Evolutionary conservation across 1,140 invertebrate species (phyloP), one percentile per base, ranked within the genome.

Genomic region (Agraylea sexmaculata): DNA sequence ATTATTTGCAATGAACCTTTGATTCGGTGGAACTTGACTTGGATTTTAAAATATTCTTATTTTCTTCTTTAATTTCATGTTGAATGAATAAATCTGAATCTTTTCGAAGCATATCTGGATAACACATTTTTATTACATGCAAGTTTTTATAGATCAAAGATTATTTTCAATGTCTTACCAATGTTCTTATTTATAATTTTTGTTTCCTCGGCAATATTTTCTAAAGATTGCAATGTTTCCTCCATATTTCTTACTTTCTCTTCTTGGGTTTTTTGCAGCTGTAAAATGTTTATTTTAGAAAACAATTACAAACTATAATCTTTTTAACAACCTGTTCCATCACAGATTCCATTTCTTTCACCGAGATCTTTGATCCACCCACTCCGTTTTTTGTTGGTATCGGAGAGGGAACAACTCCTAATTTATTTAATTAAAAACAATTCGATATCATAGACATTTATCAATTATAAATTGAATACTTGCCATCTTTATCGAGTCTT

Each of bases 201-300:
- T 7, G 44, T 41, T 25, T 50, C 45, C 21, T 50, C 48, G 2
- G 34, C 42, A 28, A 50, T 35, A 22, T 44, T 21, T 32, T 46
- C 44, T 2, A 46, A 5, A 7, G 48, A 50, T 3, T 44, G 31
- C 33, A 50, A 22, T 2, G 33, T 23, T 13, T 32, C 39, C 25
- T 47, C 31, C 28, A 50, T 44, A 18, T 40, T 31, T n/a, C 35
- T 47, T 2, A 46, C 39, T 23, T 47, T 47, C 18, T 50, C 45
- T 34, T 50, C 39, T 35, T 49, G 19, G 15, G 17, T 32, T 36
- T 37, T 43, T 28, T 43, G 32, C 15, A 37, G 27, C 27, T 37
- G 15, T 5, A 23, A 7, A 7, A 7, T 25, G 23, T 25, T 25
- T 7, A 25, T 7, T 25, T 25, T 25, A 25, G 23, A 7, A 25